These are phyloP conservation scores for Lithophane semibrunnea DNA, from an alignment of 2,888 invertebrate genomes.

Conservation along the genomic window DNA sequence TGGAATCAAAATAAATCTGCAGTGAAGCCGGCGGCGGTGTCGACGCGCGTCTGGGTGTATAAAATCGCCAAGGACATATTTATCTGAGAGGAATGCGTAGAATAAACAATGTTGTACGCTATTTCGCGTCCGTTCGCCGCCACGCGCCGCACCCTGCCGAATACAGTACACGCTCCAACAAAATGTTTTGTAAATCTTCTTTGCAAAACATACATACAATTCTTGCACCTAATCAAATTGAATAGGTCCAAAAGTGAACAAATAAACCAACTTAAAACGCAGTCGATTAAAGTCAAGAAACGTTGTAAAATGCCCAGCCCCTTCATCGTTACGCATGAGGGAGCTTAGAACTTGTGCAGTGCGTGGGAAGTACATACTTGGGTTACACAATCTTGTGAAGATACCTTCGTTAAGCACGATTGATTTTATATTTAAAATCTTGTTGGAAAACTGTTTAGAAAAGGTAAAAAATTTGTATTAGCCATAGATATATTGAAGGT, in stretches of 20 bases:
- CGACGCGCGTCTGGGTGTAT: constrained; percentile 79
- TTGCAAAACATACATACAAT: constrained; percentile 29
- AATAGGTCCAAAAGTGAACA: constrained; percentile 62
- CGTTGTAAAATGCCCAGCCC: constrained; percentile 87
- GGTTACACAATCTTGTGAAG: constrained; percentile 87
- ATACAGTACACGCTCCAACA: constrained; percentile 46
- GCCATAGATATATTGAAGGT: neutral
- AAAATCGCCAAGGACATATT: constrained; percentile 89
- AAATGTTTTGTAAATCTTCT: constrained; percentile 66
- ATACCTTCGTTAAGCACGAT: constrained; percentile 79
- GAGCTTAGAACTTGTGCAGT: constrained; percentile 79
- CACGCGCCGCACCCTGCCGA: constrained; percentile 77
- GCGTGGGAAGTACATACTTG: constrained; percentile 90
- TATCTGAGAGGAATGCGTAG: constrained; percentile 88
- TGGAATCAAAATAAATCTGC: constrained; percentile 79
- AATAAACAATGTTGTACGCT: constrained; percentile 87
- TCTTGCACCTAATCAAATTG: constrained; percentile 48
- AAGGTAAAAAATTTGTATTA: constrained; percentile 4
- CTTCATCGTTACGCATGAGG: constrained; percentile 86
- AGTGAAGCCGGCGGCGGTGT: constrained; percentile 69
- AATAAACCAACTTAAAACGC: constrained; percentile 76
- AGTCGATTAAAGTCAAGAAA: constrained; percentile 81
- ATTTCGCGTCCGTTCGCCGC: constrained; percentile 77
- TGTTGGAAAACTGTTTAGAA: constrained; percentile 34
- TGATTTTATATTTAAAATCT: constrained; percentile 66